A percentile compares a stretch with the other conserved stretches of the same genome.
phyloP scores from a whole-genome alignment of 2,113 vertebrate species.

The Festucalex cinctus region DNA sequence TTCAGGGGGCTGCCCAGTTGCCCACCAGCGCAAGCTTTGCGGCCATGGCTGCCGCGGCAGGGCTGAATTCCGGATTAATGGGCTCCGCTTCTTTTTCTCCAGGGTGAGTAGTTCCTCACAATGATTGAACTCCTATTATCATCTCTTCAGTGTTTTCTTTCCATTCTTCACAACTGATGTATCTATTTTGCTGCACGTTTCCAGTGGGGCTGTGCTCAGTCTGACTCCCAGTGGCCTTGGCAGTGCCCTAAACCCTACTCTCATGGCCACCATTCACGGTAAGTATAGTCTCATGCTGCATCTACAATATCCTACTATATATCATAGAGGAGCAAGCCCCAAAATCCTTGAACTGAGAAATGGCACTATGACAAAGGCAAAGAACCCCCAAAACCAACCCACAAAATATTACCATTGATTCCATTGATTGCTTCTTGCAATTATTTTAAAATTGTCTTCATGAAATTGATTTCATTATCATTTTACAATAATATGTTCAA shows the following conservation, averaged over 20 bases:
- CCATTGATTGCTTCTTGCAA: neutral
- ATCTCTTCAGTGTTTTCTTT: neutral
- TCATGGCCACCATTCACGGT: constrained; percentile 99
- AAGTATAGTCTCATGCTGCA: constrained; percentile 4
- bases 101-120: constrained; percentile 77
- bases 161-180: neutral
- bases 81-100: constrained; percentile 89
- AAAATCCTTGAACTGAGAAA: neutral
- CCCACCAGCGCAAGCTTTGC: constrained; percentile 90
- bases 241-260: constrained; percentile 86
- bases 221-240: constrained; percentile 88
- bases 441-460: neutral
- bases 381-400: neutral
- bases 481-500: no score
- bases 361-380: neutral
- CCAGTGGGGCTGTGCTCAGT: constrained; percentile 93
- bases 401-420: neutral
- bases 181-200: constrained; percentile 17
- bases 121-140: neutral
- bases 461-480: neutral
- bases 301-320: no score
- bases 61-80: constrained; percentile 93
- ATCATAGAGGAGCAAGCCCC: no score
- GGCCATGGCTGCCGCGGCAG: constrained; percentile 95
- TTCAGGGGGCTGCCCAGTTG: constrained; percentile 85